Percentiles rank a stretch among this genome's conserved stretches.
Conservation (phyloP, 2,888 invertebrate genomes). For the Chalcis sispes region DNA sequence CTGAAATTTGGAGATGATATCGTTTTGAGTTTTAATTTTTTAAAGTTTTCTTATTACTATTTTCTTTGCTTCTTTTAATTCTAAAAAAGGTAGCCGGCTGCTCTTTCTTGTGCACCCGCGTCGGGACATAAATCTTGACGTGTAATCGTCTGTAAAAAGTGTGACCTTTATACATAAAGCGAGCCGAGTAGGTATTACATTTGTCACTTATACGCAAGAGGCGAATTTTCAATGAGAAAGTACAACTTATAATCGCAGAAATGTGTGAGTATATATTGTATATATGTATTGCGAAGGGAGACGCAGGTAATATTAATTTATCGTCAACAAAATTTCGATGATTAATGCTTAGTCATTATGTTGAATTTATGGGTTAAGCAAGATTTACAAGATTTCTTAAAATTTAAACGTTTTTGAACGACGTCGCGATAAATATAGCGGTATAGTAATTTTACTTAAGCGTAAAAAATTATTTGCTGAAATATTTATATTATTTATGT, state of each 20-base stretch:
- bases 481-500: no score
- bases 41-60: not conserved
- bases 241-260: no score
- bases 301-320: conserved; percentile 32
- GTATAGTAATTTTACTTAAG: no score
- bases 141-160: conserved; percentile 43
- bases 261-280: no score
- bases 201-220: conserved; percentile 40
- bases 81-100: no score
- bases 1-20: no score
- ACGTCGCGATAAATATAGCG: no score
- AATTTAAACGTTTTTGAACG: not conserved
- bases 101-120: not conserved
- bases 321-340: conserved; percentile 19
- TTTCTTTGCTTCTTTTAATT: no score
- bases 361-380: not conserved
- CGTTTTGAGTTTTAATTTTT: not conserved
- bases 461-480: not conserved
- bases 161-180: conserved; percentile 20
- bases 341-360: conserved; percentile 10
- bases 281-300: not conserved
- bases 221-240: conserved; percentile 23
- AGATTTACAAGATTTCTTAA: conserved; percentile 2
- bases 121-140: conserved; percentile 45
- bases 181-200: conserved; percentile 38